These are phyloP conservation scores for Brachionus sp. DNA, from an alignment of 1,140 invertebrate species.

Conservation along the genomic window DNA sequence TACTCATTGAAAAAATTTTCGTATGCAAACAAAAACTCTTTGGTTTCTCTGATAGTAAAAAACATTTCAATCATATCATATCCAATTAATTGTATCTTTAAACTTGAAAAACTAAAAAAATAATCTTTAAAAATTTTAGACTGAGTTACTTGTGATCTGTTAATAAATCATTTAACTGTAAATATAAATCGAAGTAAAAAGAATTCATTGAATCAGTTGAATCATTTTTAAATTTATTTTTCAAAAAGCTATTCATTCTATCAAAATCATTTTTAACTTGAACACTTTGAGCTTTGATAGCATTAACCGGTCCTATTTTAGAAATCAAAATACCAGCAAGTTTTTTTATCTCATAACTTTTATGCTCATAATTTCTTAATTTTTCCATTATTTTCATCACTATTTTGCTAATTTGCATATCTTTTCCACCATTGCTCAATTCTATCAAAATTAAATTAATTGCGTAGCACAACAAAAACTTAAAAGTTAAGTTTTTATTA, in stretches of 20 bases:
- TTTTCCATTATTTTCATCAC: conserved; percentile 9
- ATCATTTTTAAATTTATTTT: neutral
- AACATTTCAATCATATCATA: neutral
- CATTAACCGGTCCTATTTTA: neutral
- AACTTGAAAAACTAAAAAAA: neutral
- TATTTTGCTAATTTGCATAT: neutral
- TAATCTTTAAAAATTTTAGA: neutral
- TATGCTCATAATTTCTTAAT: neutral
- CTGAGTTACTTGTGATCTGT: neutral
- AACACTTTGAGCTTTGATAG: neutral
- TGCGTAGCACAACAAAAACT: neutral
- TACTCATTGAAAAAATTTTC: neutral
- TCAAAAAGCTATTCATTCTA: neutral
- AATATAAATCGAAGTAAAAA: neutral
- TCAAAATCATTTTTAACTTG: neutral
- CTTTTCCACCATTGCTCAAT: neutral
- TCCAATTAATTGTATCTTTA: neutral
- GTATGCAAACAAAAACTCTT: neutral
- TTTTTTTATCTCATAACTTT: neutral
- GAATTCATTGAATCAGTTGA: neutral
- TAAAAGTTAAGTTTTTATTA: neutral
- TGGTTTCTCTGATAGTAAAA: neutral
- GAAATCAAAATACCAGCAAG: neutral
- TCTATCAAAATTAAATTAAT: neutral
- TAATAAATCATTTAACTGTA: neutral